These are phyloP conservation scores for Chloroclystis v-ata DNA, from an alignment of 2,888 invertebrate genomes.

Conservation along the genomic window DNA sequence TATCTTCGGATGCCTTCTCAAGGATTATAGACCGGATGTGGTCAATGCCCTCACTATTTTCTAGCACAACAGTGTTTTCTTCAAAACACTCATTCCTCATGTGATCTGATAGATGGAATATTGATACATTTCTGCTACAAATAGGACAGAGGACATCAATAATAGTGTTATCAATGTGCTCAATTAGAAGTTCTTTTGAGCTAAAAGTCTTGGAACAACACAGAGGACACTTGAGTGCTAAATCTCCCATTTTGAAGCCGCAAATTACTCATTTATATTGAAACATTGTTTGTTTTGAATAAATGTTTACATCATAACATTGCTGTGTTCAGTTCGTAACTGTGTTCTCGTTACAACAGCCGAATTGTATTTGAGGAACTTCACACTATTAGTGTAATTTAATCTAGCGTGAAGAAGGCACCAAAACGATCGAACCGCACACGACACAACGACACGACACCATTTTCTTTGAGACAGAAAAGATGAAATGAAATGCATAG, in stretches of 20 bases:
- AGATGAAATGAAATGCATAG: too few species aligned
- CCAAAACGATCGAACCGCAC: constrained; percentile 36
- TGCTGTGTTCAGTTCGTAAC: constrained; percentile 48
- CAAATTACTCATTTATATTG: constrained; percentile 12
- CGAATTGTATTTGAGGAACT: constrained; percentile 64
- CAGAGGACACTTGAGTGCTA: constrained; percentile 77
- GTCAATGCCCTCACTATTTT: constrained; percentile 3
- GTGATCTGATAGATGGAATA: constrained; percentile 78
- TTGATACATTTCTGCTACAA: constrained; percentile 74
- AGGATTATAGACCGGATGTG: constrained; percentile 20
- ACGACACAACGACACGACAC: constrained; percentile 13
- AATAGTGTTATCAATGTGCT: constrained; percentile 69
- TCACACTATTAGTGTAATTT: constrained; percentile 74
- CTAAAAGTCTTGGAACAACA: constrained; percentile 81
- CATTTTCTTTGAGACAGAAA: constrained; percentile 13
- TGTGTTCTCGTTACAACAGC: constrained; percentile 49
- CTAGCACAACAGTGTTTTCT: constrained; percentile 28
- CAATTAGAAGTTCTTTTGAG: constrained; percentile 73
- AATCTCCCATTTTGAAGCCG: constrained; percentile 68
- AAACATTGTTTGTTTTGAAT: constrained; percentile 40
- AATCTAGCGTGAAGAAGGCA: constrained; percentile 53
- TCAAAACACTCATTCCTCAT: constrained; percentile 61
- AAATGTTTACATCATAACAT: constrained; percentile 5
- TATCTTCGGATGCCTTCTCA: constrained; percentile 19
- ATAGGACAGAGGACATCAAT: constrained; percentile 78